Conservation (phyloP, 2,888 invertebrate genomes). For the Crepidodera aurea region DNA sequence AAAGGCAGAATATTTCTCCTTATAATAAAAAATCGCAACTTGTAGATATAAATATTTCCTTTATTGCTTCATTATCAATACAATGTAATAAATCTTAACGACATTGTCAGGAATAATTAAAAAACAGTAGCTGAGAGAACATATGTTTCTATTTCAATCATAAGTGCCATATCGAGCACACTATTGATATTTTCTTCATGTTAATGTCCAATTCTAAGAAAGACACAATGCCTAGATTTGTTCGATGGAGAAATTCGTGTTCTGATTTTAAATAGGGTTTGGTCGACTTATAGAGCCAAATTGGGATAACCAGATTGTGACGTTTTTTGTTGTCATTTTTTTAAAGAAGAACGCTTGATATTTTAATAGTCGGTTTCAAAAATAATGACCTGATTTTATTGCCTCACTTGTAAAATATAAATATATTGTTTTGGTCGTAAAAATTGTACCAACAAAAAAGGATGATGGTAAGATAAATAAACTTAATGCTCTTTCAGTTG, state of each 20-base stretch:
- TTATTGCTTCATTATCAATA: constrained; percentile 13
- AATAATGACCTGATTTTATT: constrained; percentile 43
- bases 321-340: constrained; percentile 13
- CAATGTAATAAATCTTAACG: constrained; percentile 3
- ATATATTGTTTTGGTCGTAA: too few species aligned
- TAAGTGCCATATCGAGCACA: constrained; percentile 53
- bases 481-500: too few species aligned
- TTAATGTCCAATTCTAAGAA: constrained; percentile 42
- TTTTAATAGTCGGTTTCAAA: constrained; percentile 42
- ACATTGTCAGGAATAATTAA: constrained; percentile 1
- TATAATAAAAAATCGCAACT: too few species aligned
- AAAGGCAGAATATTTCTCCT: too few species aligned
- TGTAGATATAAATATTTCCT: neutral
- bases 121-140: constrained; percentile 7
- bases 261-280: constrained; percentile 42
- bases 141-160: constrained; percentile 49
- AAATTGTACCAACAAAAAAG: neutral
- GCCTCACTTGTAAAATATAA: constrained; percentile 26
- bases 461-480: too few species aligned
- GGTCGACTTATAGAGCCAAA: constrained; percentile 40
- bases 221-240: constrained; percentile 37
- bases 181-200: constrained; percentile 48
- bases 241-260: constrained; percentile 38
- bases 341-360: constrained; percentile 31
- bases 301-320: constrained; percentile 36